Percentiles rank a stretch among this genome's conserved stretches.
phyloP scores from a whole-genome alignment of 2,797 vertebrate species.

The Acanthis flammea region DNA sequence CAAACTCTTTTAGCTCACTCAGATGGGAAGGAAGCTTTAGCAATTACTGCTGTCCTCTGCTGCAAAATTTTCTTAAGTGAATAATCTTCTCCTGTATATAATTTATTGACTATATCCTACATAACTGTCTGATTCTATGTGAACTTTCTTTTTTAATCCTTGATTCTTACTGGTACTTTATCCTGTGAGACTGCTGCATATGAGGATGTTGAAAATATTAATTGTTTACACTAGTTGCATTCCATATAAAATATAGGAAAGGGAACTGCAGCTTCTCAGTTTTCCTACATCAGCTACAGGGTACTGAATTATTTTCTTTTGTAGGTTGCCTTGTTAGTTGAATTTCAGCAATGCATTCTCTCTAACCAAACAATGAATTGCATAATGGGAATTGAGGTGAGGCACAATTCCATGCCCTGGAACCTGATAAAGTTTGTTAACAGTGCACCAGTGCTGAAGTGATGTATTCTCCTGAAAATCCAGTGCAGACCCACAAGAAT shows the following conservation, averaged over 20 bases:
- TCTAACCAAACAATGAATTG: not conserved
- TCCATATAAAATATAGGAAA: not conserved
- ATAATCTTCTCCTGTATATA: not conserved
- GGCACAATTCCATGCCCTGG: not conserved
- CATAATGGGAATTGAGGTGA: not conserved
- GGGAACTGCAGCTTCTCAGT: constrained; percentile 11
- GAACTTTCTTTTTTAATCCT: not conserved
- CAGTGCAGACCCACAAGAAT: not conserved
- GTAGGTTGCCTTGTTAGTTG: not conserved
- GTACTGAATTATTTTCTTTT: constrained; percentile 37
- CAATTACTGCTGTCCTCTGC: not conserved
- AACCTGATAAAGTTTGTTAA: constrained; percentile 28
- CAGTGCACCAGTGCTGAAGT: not conserved
- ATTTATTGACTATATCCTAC: not conserved
- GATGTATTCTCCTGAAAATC: constrained; percentile 46
- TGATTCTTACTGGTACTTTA: not conserved
- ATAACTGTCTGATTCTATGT: not conserved
- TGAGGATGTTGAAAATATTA: constrained; percentile 15
- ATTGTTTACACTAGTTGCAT: not conserved
- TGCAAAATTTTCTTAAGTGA: not conserved
- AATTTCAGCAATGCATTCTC: constrained; percentile 7
- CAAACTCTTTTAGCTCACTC: not conserved
- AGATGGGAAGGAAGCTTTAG: not conserved
- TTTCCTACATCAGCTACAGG: not conserved
- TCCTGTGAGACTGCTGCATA: not conserved